Base-by-base conservation (phyloP, 2,888 invertebrate species). In the Latheticus oryzae region DNA sequence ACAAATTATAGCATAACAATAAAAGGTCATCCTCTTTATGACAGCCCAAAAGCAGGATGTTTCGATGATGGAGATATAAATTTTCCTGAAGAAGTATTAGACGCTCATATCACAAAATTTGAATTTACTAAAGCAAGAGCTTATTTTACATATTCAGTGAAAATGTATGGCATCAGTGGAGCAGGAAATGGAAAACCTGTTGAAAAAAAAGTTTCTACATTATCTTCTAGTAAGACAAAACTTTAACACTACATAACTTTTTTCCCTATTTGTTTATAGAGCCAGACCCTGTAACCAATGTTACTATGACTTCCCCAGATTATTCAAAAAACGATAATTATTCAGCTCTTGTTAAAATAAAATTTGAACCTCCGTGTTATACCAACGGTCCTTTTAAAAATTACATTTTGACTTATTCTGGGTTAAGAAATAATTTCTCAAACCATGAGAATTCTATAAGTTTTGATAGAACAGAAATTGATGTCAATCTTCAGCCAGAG, bases 331-430 rank as follows among this genome's bases (percentile, higher is more conserved):
- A 17, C 5, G 47, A 47, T 12, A 35, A 4, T 3, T 47, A 47
- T 7, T n/a, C 58, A 3, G 61, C 61, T 3, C 45, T 28, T n/a
- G 35, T 61, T 0, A 42, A 28, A 2, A 7, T 68, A 13, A 47
- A 43, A 12, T 73, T 70, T 68, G 28, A 33, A 3, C 54, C 58
- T 21, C 71, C 73, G 2, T 73, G 73, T 47, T 54, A 66, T 15
- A 65, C 66, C 8, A 70, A 72, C 30, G 73, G 71, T 35, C 51
- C 56, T 3, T 54, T 71, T 5, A 48, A 40, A 9, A 8, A 62
- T 9, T 73, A 67, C 50, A 5, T 33, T 12, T 26, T 67, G 2
- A 23, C 42, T 2, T 17, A 60, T 24, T 16, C 3, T 5, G 63
- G 64, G 5, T 9, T 8, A 5, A 61, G 63, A 28, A n/a, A 35